phyloP scores from a whole-genome alignment of 2,797 vertebrate species.

The Cuniculus paca region DNA sequence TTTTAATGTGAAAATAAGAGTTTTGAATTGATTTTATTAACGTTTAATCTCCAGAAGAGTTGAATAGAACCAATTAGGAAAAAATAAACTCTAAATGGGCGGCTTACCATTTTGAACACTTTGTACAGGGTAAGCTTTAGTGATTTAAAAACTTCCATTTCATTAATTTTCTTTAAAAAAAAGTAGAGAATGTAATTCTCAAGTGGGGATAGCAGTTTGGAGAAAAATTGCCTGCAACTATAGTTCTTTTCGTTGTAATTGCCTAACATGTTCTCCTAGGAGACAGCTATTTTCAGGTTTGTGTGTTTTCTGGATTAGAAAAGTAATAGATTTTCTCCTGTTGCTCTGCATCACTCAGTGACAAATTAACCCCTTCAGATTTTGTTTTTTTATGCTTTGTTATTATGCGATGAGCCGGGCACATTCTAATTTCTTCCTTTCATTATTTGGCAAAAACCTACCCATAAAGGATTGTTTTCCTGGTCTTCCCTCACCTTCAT shows the following conservation, averaged over 20 bases:
- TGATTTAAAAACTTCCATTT: constrained; percentile 67
- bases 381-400: neutral
- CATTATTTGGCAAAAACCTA: neutral
- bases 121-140: constrained; percentile 8
- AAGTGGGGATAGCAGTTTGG: neutral
- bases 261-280: constrained; percentile 30
- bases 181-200: neutral
- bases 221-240: constrained; percentile 37
- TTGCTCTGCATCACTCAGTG: neutral
- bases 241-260: constrained; percentile 16
- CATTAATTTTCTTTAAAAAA: constrained; percentile 60
- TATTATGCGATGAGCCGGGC: neutral
- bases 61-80: constrained; percentile 48
- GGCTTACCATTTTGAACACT: constrained; percentile 20
- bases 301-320: constrained; percentile 43
- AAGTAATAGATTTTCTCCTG: neutral
- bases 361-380: neutral
- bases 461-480: rapidly evolving
- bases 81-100: neutral
- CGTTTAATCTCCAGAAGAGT: neutral
- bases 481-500: neutral
- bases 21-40: constrained; percentile 62
- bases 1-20: constrained; percentile 17
- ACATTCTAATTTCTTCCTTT: neutral
- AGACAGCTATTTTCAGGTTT: neutral